Evolutionary conservation across 1,140 invertebrate genomes (phyloP), one percentile per base, ranked within the genome.

Genomic region (Globodera rostochiensis): DNA sequence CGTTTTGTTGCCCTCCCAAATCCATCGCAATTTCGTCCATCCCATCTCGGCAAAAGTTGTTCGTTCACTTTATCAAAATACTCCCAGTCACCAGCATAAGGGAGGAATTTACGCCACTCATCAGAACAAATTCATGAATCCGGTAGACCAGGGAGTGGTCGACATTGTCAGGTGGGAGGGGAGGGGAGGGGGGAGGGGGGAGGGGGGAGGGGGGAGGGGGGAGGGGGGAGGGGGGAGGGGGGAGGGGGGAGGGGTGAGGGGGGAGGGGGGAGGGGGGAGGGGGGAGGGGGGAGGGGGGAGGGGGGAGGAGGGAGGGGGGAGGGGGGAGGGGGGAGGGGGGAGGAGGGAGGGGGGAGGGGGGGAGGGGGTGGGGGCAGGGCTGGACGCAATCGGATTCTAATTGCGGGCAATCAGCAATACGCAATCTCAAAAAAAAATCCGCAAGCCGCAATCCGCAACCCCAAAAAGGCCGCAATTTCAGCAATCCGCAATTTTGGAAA

Each of bases 61-160:
- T 9, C 69, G 69, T 45, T 71, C 69, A 47, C 69, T 71, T 36
- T 3, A 8, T 7, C 76, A 66, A 49, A 78, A 50, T 67, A 25
- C 76, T 6, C 57, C 69, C 4, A 64, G 53, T 21, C 60, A 69
- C 69, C 76, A 78, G 8, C 76, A 78, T 47, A 66, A 66, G 64
- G 76, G 76, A 36, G 76, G 76, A 25, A 45, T 69, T 60, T 78
- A 78, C 69, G 76, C 76, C 0, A 49, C 69, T 6, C 76, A 78
- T 21, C 19, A 66, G 21, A 6, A 13, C 69, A 46, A 60, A 67
- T 11, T 36, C 11, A 47, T 8, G 7, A 47, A 47, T 47, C 8
- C 69, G 4, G 25, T 71, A 8, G 69, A 71, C 19, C 69, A 4
- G 69, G 7, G 15, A 47, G 46, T 71, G 25, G 8, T 71, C 69